These are phyloP conservation scores for Camelus bactrianus DNA, from an alignment of 2,113 vertebrate genomes.

Conservation along the genomic window DNA sequence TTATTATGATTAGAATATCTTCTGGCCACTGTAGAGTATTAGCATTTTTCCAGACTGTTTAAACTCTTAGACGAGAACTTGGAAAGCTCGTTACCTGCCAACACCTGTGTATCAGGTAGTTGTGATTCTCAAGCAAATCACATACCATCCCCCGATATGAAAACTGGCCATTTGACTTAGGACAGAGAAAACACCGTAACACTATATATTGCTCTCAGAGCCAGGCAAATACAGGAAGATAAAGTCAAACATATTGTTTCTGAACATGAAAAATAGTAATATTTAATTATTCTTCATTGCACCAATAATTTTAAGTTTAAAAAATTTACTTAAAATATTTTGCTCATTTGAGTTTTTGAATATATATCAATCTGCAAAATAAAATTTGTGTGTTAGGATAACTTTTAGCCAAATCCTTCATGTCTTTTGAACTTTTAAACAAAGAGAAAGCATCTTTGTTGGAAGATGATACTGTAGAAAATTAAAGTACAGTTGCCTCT, in stretches of 20 bases:
- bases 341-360: background rate
- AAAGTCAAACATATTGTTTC: constrained; percentile 41
- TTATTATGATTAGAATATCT: constrained; percentile 23
- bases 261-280: constrained; percentile 48
- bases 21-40: background rate
- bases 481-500: background rate
- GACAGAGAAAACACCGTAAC: background rate
- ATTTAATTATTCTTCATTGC: constrained; percentile 37
- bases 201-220: constrained; percentile 43
- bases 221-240: constrained; percentile 77
- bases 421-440: background rate
- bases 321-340: background rate
- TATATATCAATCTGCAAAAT: background rate
- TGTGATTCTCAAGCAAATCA: constrained; percentile 66
- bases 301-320: background rate
- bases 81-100: constrained; percentile 60
- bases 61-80: constrained; percentile 74
- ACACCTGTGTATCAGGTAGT: constrained; percentile 27
- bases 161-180: constrained; percentile 62
- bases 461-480: background rate
- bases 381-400: constrained; percentile 10
- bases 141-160: constrained; percentile 42
- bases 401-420: background rate
- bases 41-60: constrained; percentile 36
- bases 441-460: background rate